Base-by-base conservation (phyloP, 2,113 vertebrate genomes). In the Lutjanus erythropterus region DNA sequence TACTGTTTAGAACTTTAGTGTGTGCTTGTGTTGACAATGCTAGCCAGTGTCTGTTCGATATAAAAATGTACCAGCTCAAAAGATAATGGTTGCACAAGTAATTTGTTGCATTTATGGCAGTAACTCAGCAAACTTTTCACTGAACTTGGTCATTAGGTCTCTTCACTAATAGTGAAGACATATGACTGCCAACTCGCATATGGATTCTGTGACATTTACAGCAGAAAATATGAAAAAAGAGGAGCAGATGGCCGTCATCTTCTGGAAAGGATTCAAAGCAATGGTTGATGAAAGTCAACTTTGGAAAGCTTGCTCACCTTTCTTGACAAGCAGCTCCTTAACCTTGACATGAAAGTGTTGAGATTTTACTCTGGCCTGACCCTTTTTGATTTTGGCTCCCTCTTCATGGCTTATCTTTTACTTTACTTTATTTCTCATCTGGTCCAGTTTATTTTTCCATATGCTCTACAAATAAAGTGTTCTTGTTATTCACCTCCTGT, bases 131-230 rank as follows among this genome's bases (percentile, higher is more conserved):
- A n/a, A n/a, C n/a, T n/a, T n/a, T n/a, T n/a, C n/a, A n/a, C n/a
- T n/a, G n/a, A n/a, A n/a, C n/a, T n/a, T n/a, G n/a, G n/a, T n/a
- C n/a, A n/a, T n/a, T n/a, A n/a, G n/a, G n/a, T n/a, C n/a, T n/a
- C n/a, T n/a, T n/a, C n/a, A n/a, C n/a, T n/a, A n/a, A n/a, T n/a
- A n/a, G n/a, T n/a, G n/a, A n/a, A n/a, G n/a, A n/a, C n/a, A 73
- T 53, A 76, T 60, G 29, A 53, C 61, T 77, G 71, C 27, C 21
- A 70, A 53, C 73, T 44, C 47, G 42, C 35, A 52, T 60, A 14
- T 78, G 52, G 65, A 58, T 80, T 67, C 27, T 41, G n/a, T 73
- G 71, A 78, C 25, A 55, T 72, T 71, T 31, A 39, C 19, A 68
- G 79, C 9, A 44, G 25, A 64, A 19, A 6, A 4, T 21, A 33